Percentiles rank a stretch among this genome's conserved stretches.
These are phyloP conservation scores for Novumbra hubbsi DNA, from an alignment of 2,797 vertebrate genomes.

Conservation along the genomic window DNA sequence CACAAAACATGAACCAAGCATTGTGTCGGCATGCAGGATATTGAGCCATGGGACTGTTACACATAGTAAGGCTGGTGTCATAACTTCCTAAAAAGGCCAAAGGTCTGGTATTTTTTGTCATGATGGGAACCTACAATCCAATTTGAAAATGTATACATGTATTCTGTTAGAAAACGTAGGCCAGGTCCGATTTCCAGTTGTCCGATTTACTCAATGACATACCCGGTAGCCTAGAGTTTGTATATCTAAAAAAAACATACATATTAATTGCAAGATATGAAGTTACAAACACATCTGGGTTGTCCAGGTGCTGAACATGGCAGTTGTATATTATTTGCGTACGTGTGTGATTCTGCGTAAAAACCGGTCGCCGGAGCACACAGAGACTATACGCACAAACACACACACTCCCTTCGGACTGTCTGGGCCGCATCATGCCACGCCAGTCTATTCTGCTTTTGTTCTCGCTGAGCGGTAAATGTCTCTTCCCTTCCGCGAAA, in stretches of 20 bases:
- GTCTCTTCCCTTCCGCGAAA: not conserved
- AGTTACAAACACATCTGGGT: not conserved
- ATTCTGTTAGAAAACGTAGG: not conserved
- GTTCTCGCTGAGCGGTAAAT: slow-evolving; percentile 20
- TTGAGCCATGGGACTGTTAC: not conserved
- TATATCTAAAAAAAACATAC: not conserved
- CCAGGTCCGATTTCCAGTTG: not conserved
- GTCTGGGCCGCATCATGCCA: slow-evolving; percentile 49
- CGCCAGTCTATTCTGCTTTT: slow-evolving; percentile 63
- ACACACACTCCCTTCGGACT: slow-evolving; percentile 9
- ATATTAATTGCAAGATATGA: not conserved
- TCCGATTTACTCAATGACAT: not conserved
- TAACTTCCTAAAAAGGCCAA: not conserved
- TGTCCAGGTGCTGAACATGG: not conserved
- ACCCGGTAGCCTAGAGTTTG: not conserved
- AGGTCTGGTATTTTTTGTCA: not conserved
- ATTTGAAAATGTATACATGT: not conserved
- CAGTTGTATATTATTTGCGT: not conserved
- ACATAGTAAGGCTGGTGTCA: not conserved
- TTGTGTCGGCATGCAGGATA: not conserved
- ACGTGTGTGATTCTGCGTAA: slow-evolving; percentile 3
- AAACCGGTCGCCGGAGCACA: not conserved
- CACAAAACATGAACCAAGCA: not conserved
- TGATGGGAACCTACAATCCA: not conserved
- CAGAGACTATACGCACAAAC: not conserved